Percentiles rank a stretch among this genome's conserved stretches.
These are phyloP conservation scores for Masnerella sp. DNA, from an alignment of 2,888 invertebrate species.

Conservation along the genomic window DNA sequence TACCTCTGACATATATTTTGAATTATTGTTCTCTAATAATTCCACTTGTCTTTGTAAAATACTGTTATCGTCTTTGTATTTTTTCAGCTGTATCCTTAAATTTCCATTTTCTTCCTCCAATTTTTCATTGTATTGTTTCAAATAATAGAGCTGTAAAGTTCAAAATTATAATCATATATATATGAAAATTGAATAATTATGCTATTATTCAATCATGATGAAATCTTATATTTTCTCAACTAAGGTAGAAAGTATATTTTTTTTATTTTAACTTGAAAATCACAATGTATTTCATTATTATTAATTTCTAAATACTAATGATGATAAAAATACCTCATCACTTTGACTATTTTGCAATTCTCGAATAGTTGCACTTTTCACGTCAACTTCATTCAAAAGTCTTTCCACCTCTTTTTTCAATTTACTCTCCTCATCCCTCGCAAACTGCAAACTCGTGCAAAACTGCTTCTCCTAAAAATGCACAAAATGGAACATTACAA, in stretches of 20 bases:
- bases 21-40: constrained; percentile 66
- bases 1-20: constrained; percentile 68
- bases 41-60: constrained; percentile 66
- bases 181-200: no score
- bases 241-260: no score
- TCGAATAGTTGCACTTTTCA: constrained; percentile 61
- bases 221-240: no score
- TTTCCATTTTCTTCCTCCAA: constrained; percentile 65
- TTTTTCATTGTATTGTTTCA: constrained; percentile 63
- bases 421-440: constrained; percentile 63
- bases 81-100: constrained; percentile 66
- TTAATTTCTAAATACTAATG: no score
- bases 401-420: constrained; percentile 66
- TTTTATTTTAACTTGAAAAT: no score
- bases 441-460: constrained; percentile 58
- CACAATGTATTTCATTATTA: no score
- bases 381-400: constrained; percentile 59
- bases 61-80: constrained; percentile 66
- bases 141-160: constrained; percentile 53
- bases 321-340: no score
- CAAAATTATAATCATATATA: constrained; percentile 6
- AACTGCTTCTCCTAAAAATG: constrained; percentile 67
- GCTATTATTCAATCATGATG: no score
- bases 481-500: background rate
- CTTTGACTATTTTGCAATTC: constrained; percentile 63